Conservation (phyloP, 2,888 invertebrate species). For the Notodonta dromedarius region DNA sequence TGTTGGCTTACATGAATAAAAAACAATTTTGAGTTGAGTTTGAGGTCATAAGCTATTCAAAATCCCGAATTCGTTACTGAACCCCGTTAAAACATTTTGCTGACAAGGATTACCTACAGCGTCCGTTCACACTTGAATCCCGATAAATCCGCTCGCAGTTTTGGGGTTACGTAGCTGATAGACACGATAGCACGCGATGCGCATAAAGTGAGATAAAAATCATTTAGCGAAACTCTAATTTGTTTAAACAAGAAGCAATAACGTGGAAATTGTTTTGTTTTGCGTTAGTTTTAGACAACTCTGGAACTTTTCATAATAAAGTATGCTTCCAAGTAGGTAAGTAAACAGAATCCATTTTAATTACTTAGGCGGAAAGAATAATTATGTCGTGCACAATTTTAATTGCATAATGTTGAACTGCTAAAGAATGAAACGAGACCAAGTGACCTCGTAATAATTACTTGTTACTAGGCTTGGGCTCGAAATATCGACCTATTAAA, state of each 20-base stretch:
- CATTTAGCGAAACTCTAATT: not conserved
- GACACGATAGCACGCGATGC: not conserved
- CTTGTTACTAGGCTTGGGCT: no score
- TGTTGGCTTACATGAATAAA: no score
- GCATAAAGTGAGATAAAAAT: constrained; percentile 2
- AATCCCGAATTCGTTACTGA: not conserved
- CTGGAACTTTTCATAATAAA: not conserved
- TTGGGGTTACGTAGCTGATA: not conserved
- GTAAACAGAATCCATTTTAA: not conserved
- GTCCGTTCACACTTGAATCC: not conserved
- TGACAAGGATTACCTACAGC: not conserved
- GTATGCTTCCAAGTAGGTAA: no score
- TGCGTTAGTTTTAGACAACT: not conserved
- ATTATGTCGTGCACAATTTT: not conserved
- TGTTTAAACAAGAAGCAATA: constrained; percentile 1
- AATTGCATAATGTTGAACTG: not conserved
- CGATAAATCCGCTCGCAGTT: not conserved
- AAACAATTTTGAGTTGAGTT: no score
- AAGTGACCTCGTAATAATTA: not conserved
- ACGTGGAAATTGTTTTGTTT: not conserved
- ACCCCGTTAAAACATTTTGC: not conserved
- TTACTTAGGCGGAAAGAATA: not conserved
- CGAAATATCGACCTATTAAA: no score
- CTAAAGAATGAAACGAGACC: not conserved
- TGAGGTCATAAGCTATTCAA: not conserved